Conservation (phyloP, 2,797 vertebrate genomes). For the Chaetophractus vellerosus region DNA sequence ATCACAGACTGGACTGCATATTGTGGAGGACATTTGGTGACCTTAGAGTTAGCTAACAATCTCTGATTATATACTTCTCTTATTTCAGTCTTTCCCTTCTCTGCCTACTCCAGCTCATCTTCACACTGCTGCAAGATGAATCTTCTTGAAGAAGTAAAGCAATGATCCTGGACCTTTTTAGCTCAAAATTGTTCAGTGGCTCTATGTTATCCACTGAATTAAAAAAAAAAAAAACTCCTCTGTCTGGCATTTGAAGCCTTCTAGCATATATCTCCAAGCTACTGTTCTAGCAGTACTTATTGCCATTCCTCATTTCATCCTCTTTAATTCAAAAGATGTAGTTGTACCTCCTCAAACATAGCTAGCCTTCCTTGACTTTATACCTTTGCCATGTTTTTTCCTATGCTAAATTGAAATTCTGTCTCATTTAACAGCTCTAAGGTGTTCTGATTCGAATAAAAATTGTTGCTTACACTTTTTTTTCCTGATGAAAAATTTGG, state of each 20-base stretch:
- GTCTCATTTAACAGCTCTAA: not conserved
- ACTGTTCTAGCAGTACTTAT: not conserved
- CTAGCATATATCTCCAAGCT: not conserved
- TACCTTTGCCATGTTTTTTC: not conserved
- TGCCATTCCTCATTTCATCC: not conserved
- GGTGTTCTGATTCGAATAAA: not conserved
- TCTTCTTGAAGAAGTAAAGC: constrained; percentile 4
- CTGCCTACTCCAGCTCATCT: not conserved
- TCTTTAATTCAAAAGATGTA: not conserved
- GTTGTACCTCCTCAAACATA: not conserved
- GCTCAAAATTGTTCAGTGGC: not conserved
- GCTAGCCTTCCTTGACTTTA: not conserved
- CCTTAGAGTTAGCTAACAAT: not conserved
- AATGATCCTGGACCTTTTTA: not conserved
- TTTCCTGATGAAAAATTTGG: not conserved
- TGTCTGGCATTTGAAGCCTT: not conserved
- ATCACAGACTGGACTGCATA: not conserved
- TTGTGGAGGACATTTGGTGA: not conserved
- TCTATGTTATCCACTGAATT: not conserved
- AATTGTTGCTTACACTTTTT: not conserved
- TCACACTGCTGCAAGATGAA: not conserved
- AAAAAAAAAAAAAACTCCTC: not conserved
- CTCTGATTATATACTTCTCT: constrained; percentile 28
- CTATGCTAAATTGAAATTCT: not conserved
- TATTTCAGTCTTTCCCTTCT: not conserved